A percentile compares a stretch with the other conserved stretches of the same genome.
phyloP scores from a whole-genome alignment of 92 coral and sea anemone genomes.

The Montipora capitata region DNA sequence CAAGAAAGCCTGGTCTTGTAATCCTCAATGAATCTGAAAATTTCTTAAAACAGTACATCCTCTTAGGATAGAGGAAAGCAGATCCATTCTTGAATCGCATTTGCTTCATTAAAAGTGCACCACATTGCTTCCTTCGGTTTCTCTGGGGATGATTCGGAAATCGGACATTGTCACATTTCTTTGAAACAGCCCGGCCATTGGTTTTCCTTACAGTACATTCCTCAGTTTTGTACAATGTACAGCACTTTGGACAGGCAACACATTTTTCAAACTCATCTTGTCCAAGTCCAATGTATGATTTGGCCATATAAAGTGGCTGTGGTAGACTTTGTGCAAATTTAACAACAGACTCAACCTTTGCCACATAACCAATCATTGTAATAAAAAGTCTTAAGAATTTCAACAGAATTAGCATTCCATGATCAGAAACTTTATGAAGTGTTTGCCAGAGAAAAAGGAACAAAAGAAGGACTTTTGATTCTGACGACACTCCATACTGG shows the following conservation, averaged over 20 bases:
- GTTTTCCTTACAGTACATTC: conserved; percentile 51
- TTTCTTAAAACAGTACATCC: conserved; percentile 61
- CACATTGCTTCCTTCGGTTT: conserved; percentile 53
- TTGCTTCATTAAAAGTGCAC: conserved; percentile 62
- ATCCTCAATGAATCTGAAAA: conserved; percentile 47
- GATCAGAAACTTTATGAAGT: conserved; percentile 68
- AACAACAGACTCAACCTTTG: conserved; percentile 23
- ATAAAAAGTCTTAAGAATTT: conserved; percentile 53
- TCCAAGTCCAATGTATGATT: conserved; percentile 31
- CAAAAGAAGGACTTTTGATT: conserved; percentile 48
- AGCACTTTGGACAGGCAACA: conserved; percentile 74
- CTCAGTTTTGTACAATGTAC: conserved; percentile 35
- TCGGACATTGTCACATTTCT: conserved; percentile 45
- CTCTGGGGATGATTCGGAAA: conserved; percentile 64
- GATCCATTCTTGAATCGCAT: conserved; percentile 64
- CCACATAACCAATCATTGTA: conserved; percentile 47
- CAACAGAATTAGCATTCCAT: conserved; percentile 48
- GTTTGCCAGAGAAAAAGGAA: conserved; percentile 78
- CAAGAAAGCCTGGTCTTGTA: conserved; percentile 48
- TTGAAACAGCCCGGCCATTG: conserved; percentile 58
- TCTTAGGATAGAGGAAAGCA: conserved; percentile 58
- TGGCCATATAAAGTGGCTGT: conserved; percentile 37
- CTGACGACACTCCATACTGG: conserved; percentile 24
- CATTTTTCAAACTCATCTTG: conserved; percentile 67
- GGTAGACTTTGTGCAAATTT: conserved; percentile 68